These are phyloP conservation scores for Corbicula japonica DNA, from an alignment of 2,888 invertebrate species.

Conservation along the genomic window DNA sequence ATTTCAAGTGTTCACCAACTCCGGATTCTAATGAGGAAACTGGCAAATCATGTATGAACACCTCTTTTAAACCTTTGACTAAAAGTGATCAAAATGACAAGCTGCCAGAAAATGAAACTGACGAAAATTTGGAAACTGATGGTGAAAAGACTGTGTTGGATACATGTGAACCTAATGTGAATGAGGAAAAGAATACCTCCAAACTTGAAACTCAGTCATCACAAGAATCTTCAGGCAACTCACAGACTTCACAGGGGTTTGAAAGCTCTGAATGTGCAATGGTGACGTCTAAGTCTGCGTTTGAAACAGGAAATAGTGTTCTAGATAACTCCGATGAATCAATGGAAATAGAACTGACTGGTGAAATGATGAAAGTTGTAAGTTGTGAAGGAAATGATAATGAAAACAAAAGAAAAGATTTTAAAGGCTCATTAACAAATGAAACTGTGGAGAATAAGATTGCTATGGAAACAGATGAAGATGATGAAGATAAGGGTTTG, in stretches of 20 bases:
- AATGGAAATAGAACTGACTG: constrained; percentile 27
- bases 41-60: too few species aligned
- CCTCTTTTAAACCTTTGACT: too few species aligned
- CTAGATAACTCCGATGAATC: constrained; percentile 16
- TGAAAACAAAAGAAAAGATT: not conserved
- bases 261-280: constrained; percentile 6
- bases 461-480: constrained; percentile 54
- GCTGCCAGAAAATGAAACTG: too few species aligned
- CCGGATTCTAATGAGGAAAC: too few species aligned
- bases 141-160: too few species aligned
- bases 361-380: not conserved
- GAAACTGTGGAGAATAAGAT: not conserved
- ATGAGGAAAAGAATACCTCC: too few species aligned
- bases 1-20: too few species aligned
- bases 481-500: constrained; percentile 52
- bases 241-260: constrained; percentile 1
- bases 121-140: too few species aligned
- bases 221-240: constrained; percentile 12
- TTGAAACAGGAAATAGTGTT: too few species aligned
- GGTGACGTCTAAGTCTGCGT: too few species aligned
- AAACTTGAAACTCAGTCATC: constrained; percentile 15
- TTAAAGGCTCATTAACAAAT: not conserved
- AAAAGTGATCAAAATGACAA: too few species aligned
- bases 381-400: not conserved
- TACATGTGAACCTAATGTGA: too few species aligned